Conservation (phyloP, 2,888 invertebrate species). For the Drosophila paranaensis region DNA sequence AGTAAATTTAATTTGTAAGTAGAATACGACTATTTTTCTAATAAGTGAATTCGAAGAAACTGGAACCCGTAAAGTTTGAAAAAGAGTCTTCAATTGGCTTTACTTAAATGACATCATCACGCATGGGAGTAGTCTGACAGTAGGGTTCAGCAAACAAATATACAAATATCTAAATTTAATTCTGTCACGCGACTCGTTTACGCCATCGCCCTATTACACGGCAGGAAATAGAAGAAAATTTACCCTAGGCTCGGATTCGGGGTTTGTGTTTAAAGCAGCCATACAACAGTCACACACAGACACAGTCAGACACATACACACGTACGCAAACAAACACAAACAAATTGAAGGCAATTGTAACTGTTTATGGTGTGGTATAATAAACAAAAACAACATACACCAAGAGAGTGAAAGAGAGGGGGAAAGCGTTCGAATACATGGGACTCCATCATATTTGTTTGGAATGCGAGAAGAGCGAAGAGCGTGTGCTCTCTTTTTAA, state of each 20-base stretch:
- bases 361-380: constrained; percentile 61
- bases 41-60: not conserved
- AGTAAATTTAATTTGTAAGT: too few species aligned
- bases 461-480: constrained; percentile 52
- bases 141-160: constrained; percentile 26
- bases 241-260: constrained; percentile 46
- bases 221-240: constrained; percentile 35
- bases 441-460: constrained; percentile 46
- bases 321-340: constrained; percentile 22
- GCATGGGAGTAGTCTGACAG: constrained; percentile 21
- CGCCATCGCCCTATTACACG: constrained; percentile 34
- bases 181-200: constrained; percentile 43
- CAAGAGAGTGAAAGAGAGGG: constrained; percentile 24
- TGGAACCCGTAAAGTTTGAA: constrained; percentile 1
- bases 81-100: constrained; percentile 32
- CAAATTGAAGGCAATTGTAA: constrained; percentile 66
- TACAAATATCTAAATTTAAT: constrained; percentile 38
- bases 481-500: constrained; percentile 26
- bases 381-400: constrained; percentile 64
- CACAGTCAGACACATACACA: constrained; percentile 15
- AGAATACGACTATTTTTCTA: not conserved
- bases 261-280: constrained; percentile 58
- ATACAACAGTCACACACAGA: constrained; percentile 49
- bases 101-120: constrained; percentile 51
- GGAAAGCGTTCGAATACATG: constrained; percentile 4